Conservation (phyloP, 1,140 invertebrate genomes). For the Babylonia areolata region DNA sequence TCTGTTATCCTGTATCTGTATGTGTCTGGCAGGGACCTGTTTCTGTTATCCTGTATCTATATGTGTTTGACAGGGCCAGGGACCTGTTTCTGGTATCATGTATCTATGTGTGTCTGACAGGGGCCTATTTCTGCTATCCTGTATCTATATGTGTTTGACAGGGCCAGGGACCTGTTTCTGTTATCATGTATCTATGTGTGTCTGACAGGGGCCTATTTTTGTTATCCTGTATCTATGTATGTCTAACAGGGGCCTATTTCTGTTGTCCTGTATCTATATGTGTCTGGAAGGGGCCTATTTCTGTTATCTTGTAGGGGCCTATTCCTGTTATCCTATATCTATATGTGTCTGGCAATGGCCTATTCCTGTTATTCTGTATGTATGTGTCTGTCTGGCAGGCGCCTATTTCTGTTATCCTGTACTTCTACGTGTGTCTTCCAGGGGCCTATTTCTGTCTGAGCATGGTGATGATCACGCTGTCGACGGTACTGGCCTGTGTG, state of each 20-base stretch:
- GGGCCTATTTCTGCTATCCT: neutral
- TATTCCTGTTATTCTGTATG: neutral
- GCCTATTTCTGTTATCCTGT: neutral
- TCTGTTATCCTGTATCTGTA: too few relatives aligned
- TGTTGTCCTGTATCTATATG: conserved; percentile 50
- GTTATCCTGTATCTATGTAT: neutral
- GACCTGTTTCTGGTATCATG: neutral
- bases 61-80: too few relatives aligned
- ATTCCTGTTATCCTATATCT: neutral
- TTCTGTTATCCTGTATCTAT: too few relatives aligned
- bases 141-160: too few relatives aligned
- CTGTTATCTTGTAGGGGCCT: neutral
- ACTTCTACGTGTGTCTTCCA: conserved; percentile 49
- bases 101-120: neutral
- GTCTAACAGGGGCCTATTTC: conserved; percentile 73
- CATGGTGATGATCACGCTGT: conserved; percentile 76
- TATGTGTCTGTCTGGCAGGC: neutral
- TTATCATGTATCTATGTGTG: neutral
- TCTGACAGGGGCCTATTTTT: neutral
- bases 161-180: neutral
- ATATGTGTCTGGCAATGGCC: neutral
- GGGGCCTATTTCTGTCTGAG: conserved; percentile 77
- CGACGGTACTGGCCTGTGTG: conserved; percentile 74
- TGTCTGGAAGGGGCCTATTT: too few relatives aligned
- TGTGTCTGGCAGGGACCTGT: too few relatives aligned